Percentiles rank a stretch among this genome's conserved stretches.
These are phyloP conservation scores for Cariama cristata DNA, from an alignment of 2,113 vertebrate genomes.

Conservation along the genomic window DNA sequence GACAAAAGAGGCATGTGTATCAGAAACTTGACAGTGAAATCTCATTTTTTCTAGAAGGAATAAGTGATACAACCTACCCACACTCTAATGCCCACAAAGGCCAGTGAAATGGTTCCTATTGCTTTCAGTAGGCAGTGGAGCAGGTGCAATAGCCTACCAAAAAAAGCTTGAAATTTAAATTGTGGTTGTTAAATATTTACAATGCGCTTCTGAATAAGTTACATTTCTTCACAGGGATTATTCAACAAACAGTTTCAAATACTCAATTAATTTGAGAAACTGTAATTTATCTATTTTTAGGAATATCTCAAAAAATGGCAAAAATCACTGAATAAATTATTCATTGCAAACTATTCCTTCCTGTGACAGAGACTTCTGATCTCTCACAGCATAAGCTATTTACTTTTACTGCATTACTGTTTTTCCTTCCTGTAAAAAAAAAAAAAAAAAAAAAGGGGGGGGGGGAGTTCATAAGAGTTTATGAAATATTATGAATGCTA, in stretches of 20 bases:
- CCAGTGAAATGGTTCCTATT: neutral
- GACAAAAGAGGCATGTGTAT: neutral
- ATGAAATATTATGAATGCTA: neutral
- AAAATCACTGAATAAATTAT: neutral
- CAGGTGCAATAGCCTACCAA: neutral
- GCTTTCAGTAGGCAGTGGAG: neutral
- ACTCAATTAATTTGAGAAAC: neutral
- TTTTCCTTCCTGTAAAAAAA: neutral
- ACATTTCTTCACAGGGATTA: neutral
- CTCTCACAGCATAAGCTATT: neutral
- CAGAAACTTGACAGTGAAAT: neutral
- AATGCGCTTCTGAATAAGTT: neutral
- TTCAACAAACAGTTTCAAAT: neutral
- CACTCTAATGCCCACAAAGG: neutral
- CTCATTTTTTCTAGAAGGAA: neutral
- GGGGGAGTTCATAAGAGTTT: neutral
- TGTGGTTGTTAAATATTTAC: neutral
- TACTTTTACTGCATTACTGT: neutral
- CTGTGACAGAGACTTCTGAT: neutral
- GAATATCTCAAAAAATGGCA: neutral
- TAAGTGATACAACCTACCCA: neutral
- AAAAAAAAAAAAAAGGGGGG: neutral
- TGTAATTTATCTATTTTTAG: neutral
- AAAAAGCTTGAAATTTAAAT: neutral
- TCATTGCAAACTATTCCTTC: neutral